phyloP scores from a whole-genome alignment of 2,113 vertebrate species.

The Microcebus tavaratra region DNA sequence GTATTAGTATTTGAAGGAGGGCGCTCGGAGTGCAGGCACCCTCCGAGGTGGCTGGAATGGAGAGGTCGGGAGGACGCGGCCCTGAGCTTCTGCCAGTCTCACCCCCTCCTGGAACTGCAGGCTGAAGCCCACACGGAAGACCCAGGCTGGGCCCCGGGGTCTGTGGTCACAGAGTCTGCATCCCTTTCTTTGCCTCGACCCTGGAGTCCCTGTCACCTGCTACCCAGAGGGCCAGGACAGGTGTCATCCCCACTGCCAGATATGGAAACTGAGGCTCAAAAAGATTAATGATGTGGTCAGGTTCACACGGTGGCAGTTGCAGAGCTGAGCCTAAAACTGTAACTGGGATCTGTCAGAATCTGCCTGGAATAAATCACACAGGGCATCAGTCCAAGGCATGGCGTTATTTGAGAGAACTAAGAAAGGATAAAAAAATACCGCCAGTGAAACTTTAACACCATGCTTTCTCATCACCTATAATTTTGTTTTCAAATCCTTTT shows the following conservation, averaged over 20 bases:
- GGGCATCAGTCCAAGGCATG: not conserved
- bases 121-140: not conserved
- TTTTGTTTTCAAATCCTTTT: not conserved
- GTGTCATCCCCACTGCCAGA: not conserved
- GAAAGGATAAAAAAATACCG: not conserved
- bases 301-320: not conserved
- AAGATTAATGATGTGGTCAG: not conserved
- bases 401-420: not conserved
- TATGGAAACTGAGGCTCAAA: not conserved
- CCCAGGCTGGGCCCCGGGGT: fast-evolving
- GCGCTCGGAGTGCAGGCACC: not conserved
- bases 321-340: not conserved
- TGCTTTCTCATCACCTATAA: not conserved
- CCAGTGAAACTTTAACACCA: fast-evolving
- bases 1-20: too few relatives aligned
- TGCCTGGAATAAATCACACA: not conserved
- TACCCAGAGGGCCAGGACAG: not conserved
- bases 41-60: not conserved
- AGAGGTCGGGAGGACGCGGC: not conserved
- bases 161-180: fast-evolving
- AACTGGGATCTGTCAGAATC: not conserved
- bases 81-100: not conserved
- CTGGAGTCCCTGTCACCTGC: not conserved
- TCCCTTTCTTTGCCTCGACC: not conserved
- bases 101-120: fast-evolving